Percentiles rank a stretch among this genome's conserved stretches.
Conservation (phyloP, 1,140 invertebrate genomes). For the Stratiolaelaps scimitus region DNA sequence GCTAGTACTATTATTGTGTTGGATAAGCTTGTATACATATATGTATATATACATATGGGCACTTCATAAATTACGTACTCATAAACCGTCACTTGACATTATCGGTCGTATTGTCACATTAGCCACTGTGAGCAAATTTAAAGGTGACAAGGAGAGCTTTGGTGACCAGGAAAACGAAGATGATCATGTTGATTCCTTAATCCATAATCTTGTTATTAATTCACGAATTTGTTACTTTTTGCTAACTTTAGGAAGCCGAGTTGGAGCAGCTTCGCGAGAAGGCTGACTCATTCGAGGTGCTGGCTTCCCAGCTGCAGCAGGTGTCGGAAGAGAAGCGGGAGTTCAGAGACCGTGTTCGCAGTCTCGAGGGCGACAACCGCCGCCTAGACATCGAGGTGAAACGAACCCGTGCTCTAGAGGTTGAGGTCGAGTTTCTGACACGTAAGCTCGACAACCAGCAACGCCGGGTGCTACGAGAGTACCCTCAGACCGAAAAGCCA, state of each 20-base stretch:
- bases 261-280: constrained; percentile 21
- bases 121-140: no score
- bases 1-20: no score
- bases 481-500: constrained; percentile 6
- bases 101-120: no score
- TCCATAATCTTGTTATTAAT: no score
- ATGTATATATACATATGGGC: no score
- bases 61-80: no score
- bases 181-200: no score
- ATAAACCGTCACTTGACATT: no score
- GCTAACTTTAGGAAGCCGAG: background rate
- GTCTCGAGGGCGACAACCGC: background rate
- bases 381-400: constrained; percentile 7
- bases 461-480: background rate
- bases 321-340: constrained; percentile 23
- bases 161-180: no score
- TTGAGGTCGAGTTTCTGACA: constrained; percentile 23
- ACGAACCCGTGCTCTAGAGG: background rate
- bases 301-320: constrained; percentile 1
- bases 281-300: background rate
- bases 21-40: no score
- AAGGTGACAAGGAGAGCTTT: no score
- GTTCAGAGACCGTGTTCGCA: background rate
- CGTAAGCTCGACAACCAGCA: constrained; percentile 7
- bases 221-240: background rate